Base-by-base conservation (phyloP, 2,113 vertebrate genomes). In the Glaucidium brasilianum region DNA sequence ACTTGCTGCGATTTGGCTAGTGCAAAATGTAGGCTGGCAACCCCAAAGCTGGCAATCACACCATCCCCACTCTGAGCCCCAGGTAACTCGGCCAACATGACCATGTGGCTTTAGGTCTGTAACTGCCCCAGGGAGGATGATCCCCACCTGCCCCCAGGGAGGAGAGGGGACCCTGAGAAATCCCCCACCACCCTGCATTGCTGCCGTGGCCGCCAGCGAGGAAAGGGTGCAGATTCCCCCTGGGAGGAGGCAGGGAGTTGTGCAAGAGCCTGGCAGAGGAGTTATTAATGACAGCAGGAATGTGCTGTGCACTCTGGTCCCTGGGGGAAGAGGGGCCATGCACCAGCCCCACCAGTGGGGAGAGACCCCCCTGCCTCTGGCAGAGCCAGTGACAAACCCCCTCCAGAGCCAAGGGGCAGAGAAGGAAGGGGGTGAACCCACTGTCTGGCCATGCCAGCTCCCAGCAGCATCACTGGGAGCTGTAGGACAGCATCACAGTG, bases 201-300 rank as follows among this genome's bases (percentile, higher is more conserved):
- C 45, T 32, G 34, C 34, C 41, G 5, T 5, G 55, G 52, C 81
- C 82, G 49, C 39, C 0, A 1, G 73, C 1, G 9, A 92, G 78
- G 81, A 94, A 93, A 95, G 78, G 78, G 94, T 76, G 75, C 66
- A 72, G 29, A 53, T 41, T 90, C 29, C 12, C 43, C 47, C 1
- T 18, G 3, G 55, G 23, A 73, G 73, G 59, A 80, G 0, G 3
- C 23, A 39, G 26, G 8, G 12, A 6, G 52, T 29, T 96, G 93
- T 37, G 78, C 71, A 74, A 84, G 69, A 88, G 60, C 23, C 77
- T 41, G 45, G 82, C 73, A 92, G 73, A 81, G 52, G 64, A 81
- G 47, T 93, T 85, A 84, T 53, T 92, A 90, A 77, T 53, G 91
- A 75, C 11, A 56, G 77, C 87, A 94, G 87, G 84, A 97, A 92